Conservation (phyloP, 2,797 vertebrate species). For the Chloroceryle amazona region DNA sequence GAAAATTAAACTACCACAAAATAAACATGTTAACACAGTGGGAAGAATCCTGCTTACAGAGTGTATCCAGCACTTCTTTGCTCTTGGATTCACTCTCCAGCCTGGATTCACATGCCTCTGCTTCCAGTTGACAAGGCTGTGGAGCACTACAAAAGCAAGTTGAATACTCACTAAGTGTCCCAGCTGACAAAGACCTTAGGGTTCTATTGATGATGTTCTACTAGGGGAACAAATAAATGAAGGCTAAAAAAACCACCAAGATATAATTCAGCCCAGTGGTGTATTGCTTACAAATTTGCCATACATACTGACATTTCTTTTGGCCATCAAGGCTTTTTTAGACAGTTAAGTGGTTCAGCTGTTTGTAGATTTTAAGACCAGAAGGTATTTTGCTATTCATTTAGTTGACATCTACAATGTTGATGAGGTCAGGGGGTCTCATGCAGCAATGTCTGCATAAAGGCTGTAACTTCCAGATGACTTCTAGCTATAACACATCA, state of each 20-base stretch:
- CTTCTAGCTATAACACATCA: neutral
- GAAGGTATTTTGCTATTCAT: neutral
- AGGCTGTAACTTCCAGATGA: neutral
- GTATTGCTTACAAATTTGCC: neutral
- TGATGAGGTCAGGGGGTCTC: neutral
- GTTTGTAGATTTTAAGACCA: neutral
- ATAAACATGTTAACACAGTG: neutral
- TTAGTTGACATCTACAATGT: neutral
- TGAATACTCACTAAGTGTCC: neutral
- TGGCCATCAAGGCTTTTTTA: neutral
- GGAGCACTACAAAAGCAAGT: neutral
- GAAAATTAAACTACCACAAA: slow-evolving; percentile 3
- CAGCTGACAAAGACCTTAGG: neutral
- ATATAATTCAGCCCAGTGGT: neutral
- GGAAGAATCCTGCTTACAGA: neutral
- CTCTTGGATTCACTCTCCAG: neutral
- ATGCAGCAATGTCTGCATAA: neutral
- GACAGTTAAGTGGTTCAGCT: neutral
- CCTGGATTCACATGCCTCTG: neutral
- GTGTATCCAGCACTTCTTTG: neutral
- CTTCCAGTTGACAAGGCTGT: neutral
- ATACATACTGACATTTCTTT: neutral
- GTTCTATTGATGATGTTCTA: neutral
- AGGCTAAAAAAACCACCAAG: neutral
- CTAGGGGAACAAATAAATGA: neutral